Conservation (phyloP, 2,888 invertebrate species). For the Scaptomyza cyrtandrae region DNA sequence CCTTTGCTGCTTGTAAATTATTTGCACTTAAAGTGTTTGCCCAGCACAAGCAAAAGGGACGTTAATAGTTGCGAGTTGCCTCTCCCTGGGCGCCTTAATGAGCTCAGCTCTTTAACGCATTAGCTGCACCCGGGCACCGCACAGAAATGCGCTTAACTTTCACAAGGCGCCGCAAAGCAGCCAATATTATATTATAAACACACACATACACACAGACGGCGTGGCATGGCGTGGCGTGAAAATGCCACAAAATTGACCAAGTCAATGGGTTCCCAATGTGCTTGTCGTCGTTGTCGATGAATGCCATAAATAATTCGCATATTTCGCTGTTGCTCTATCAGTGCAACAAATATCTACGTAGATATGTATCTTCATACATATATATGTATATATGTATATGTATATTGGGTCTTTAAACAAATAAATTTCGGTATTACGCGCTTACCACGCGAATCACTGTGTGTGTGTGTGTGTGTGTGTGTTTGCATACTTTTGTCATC, state of each 20-base stretch:
- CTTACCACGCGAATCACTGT: constrained; percentile 2
- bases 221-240: constrained; percentile 30
- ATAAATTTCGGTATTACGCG: constrained; percentile 49
- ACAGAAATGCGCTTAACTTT: constrained; percentile 62
- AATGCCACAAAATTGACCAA: constrained; percentile 38
- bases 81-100: constrained; percentile 58
- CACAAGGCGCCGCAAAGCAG: constrained; percentile 50
- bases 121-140: constrained; percentile 48
- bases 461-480: constrained; percentile 7
- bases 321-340: constrained; percentile 28
- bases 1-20: constrained; percentile 60
- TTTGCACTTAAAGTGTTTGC: constrained; percentile 58
- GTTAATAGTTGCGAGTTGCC: constrained; percentile 58
- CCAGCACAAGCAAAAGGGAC: constrained; percentile 56
- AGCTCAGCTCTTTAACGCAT: constrained; percentile 76
- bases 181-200: constrained; percentile 54
- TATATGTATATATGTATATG: constrained; percentile 3
- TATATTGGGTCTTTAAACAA: constrained; percentile 39
- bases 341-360: background rate
- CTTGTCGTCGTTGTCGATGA: constrained; percentile 26
- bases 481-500: constrained; percentile 68
- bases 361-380: background rate
- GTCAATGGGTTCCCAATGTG: constrained; percentile 25
- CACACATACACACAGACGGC: constrained; percentile 11
- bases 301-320: constrained; percentile 67